Conservation (phyloP, 2,888 invertebrate species). For the Ellobium chinense region DNA sequence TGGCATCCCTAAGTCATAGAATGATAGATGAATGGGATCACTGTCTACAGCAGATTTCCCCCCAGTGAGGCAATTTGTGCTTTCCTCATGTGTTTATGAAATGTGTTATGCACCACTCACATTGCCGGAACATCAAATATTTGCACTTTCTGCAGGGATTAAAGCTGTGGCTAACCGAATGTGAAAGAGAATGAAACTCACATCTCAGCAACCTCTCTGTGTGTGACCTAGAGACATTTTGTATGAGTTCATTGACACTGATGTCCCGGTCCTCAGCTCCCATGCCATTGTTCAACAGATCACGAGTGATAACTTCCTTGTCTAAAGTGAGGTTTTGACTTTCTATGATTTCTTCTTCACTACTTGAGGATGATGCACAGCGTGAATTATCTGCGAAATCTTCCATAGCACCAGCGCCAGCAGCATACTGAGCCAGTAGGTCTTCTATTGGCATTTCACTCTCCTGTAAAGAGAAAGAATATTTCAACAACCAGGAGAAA, state of each 20-base stretch:
- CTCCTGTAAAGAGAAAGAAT: conserved; percentile 82
- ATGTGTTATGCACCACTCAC: no score
- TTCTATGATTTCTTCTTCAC: conserved; percentile 79
- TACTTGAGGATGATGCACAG: conserved; percentile 59
- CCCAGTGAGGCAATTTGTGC: no score
- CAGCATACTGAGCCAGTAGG: conserved; percentile 89
- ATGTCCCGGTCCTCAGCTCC: conserved; percentile 77
- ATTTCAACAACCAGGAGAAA: neutral
- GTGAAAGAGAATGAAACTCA: no score
- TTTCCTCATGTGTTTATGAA: no score
- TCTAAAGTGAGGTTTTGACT: conserved; percentile 79
- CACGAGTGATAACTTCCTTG: conserved; percentile 78
- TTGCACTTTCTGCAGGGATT: no score
- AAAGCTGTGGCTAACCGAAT: no score
- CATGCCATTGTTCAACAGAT: conserved; percentile 72
- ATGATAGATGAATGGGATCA: no score
- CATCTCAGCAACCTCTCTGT: conserved; percentile 83
- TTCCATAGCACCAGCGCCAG: conserved; percentile 29
- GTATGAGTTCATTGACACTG: conserved; percentile 74
- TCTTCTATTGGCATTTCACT: conserved; percentile 98
- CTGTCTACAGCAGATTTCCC: no score
- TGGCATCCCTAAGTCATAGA: no score
- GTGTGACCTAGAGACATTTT: conserved; percentile 74
- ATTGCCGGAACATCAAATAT: no score
- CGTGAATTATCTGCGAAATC: conserved; percentile 49